Conservation (phyloP, 2,888 invertebrate species). For the Hedychridium roseum region DNA sequence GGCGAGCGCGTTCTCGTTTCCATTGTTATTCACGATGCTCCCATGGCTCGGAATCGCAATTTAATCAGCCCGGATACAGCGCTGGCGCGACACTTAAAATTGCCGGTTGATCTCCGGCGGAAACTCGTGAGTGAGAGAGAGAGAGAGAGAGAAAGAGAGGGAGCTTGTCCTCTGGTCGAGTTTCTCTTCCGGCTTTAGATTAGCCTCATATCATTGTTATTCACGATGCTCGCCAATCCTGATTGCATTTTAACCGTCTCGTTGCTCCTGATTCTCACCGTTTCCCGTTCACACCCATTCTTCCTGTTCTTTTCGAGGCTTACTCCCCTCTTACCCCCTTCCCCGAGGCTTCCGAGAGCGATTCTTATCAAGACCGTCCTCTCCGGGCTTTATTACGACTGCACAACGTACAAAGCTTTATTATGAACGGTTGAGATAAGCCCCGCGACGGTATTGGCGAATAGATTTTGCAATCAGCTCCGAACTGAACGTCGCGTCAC, state of each 20-base stretch:
- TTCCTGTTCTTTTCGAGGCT: not conserved
- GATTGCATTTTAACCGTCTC: slow-evolving; percentile 51
- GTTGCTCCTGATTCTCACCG: slow-evolving; percentile 22
- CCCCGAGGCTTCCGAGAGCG: not conserved
- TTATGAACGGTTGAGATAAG: too few relatives aligned
- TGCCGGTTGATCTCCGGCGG: slow-evolving; percentile 42
- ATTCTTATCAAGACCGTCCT: not conserved
- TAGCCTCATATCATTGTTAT: slow-evolving; percentile 51
- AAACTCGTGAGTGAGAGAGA: slow-evolving; percentile 1
- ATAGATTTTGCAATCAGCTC: too few relatives aligned
- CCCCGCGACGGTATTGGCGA: not conserved
- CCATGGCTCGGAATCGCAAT: slow-evolving; percentile 41
- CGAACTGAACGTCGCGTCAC: too few relatives aligned
- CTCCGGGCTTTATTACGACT: too few relatives aligned
- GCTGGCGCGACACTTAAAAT: slow-evolving; percentile 48
- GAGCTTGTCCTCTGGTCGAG: slow-evolving; percentile 1
- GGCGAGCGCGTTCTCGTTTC: slow-evolving; percentile 16
- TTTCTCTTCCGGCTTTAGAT: slow-evolving; percentile 33
- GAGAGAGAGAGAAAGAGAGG: slow-evolving; percentile 1
- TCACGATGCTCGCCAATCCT: slow-evolving; percentile 44
- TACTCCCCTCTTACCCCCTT: not conserved
- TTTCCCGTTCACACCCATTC: not conserved
- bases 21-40: slow-evolving; percentile 50
- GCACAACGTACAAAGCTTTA: too few relatives aligned
- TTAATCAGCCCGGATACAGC: slow-evolving; percentile 47